These are phyloP conservation scores for Pyrochroa serraticornis DNA, from an alignment of 2,888 invertebrate species.

Conservation along the genomic window DNA sequence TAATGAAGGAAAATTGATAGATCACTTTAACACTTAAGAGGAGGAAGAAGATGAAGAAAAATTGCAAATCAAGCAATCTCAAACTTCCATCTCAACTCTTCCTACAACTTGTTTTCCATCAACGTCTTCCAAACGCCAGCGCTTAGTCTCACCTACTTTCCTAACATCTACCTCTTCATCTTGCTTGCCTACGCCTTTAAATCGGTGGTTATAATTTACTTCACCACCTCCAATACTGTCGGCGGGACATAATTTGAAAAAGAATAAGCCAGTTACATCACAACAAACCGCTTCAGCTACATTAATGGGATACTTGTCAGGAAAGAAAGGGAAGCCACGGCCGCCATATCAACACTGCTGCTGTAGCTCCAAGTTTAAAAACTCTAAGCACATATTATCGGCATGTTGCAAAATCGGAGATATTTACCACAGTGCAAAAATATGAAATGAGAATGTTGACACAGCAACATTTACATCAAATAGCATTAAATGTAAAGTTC, in stretches of 20 bases:
- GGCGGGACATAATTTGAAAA: not conserved
- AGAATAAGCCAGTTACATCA: not conserved
- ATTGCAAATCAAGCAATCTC: not conserved
- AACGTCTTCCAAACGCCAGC: not conserved
- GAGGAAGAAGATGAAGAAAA: too few species aligned
- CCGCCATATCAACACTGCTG: not conserved
- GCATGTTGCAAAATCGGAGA: slow-evolving; percentile 33
- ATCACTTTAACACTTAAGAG: too few species aligned
- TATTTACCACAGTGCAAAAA: slow-evolving; percentile 31
- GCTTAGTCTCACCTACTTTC: not conserved
- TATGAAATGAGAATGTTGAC: slow-evolving; percentile 28
- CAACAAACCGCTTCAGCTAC: not conserved
- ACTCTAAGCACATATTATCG: slow-evolving; percentile 26
- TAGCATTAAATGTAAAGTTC: too few species aligned
- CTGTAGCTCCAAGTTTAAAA: slow-evolving; percentile 30
- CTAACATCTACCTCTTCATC: too few species aligned
- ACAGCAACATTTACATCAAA: slow-evolving; percentile 8
- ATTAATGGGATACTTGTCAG: not conserved
- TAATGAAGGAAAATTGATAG: too few species aligned
- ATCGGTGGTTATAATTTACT: not conserved
- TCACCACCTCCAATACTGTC: too few species aligned
- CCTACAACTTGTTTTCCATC: too few species aligned
- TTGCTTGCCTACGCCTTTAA: too few species aligned
- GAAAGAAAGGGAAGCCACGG: not conserved
- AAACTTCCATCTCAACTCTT: not conserved